Percentiles rank a stretch among this genome's conserved stretches.
Evolutionary conservation across 2,113 vertebrate genomes (phyloP).

Genomic region (Odontophorus gujanensis): DNA sequence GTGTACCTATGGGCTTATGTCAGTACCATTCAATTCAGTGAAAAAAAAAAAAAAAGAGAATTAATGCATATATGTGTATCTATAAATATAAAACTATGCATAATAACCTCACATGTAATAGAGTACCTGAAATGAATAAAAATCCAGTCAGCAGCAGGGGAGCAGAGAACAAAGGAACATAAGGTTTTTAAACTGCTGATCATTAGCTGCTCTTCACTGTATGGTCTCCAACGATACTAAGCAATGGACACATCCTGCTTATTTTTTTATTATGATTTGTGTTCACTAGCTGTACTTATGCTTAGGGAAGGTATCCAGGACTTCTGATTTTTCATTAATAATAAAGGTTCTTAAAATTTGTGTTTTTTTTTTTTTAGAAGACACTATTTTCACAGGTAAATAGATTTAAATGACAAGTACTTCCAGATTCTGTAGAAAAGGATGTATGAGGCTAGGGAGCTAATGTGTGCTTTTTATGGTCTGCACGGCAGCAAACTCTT

Average conservation of each 20-base stretch:
- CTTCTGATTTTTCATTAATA: background rate
- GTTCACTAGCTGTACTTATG: background rate
- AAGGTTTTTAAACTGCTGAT: background rate
- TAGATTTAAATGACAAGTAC: background rate
- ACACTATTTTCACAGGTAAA: background rate
- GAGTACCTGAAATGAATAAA: background rate
- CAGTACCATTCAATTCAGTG: background rate
- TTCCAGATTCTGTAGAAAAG: background rate
- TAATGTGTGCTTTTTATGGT: background rate
- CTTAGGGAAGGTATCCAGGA: background rate
- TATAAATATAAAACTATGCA: background rate
- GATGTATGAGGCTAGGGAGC: background rate
- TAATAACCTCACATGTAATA: background rate
- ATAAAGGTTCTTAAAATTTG: background rate
- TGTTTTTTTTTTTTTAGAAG: fast-evolving
- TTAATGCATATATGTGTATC: background rate
- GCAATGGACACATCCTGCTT: background rate
- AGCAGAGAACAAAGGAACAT: background rate
- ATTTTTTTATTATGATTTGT: background rate
- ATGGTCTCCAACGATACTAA: background rate
- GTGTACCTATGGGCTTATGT: background rate
- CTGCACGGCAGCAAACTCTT: background rate
- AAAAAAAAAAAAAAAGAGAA: background rate
- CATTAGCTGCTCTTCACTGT: background rate
- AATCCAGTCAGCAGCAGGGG: background rate